Base-by-base conservation (phyloP, 2,113 vertebrate species). In the Sardina pilchardus region DNA sequence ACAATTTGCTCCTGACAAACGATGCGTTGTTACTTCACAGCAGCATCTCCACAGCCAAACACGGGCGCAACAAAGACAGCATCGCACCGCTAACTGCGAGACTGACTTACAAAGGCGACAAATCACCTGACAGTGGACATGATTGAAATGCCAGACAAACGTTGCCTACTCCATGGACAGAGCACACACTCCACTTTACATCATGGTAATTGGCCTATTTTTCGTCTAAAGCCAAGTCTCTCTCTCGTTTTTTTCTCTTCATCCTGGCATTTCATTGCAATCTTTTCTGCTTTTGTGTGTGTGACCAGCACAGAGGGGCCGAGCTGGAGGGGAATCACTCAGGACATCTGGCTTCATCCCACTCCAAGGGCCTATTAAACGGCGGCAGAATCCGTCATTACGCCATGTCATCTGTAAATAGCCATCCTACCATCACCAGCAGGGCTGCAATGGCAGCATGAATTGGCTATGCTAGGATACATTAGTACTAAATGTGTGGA, bases 1-100 rank as follows among this genome's bases (percentile, higher is more conserved):
- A 34, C 91, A 90, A 84, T 86, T 81, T 39, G 47, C 82, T 47
- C 63, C 87, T 88, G 88, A 88, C 85, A 89, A 87, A 87, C 88
- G 47, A 53, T 42, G 36, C 12, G 10, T 43, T 39, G 86, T 89
- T 56, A 78, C 90, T 90, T 85, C 88, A 89, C 90, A 91, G 88
- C 92, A 91, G 81, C 82, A 10, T 63, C 89, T 78, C 90, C 93
- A 91, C 53, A 81, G 87, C 67, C 84, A 84, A 67, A 83, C 47
- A 71, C 75, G 67, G 50, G 21, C 82, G 19, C 84, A 63, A 43
- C 30, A 26, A 56, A 75, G 84, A 34, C n/a, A 17, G 24, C 30
- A 44, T 4, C 12, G n/a, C 19, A 42, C 39, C 4, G 56, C 39
- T 53, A 17, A 56, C 19, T 81, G 16, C 42, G 3, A 3, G 21